Evolutionary conservation across 2,113 vertebrate species (phyloP).

Genomic region (Dendrocopos noguchii): DNA sequence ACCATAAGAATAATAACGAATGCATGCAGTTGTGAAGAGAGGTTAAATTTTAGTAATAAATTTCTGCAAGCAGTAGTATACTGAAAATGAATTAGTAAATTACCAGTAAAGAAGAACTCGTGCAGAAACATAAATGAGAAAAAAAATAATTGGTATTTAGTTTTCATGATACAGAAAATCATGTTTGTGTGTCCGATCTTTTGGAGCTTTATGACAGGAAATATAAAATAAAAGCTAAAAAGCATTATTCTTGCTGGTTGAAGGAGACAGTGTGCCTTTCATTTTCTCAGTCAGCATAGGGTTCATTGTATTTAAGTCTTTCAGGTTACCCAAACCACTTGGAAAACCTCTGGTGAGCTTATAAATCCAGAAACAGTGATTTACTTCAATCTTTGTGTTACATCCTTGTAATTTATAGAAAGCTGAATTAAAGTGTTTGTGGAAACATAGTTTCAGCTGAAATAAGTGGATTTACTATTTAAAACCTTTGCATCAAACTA

Average conservation of each 20-base stretch:
- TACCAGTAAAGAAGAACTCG: neutral
- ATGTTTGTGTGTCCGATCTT: neutral
- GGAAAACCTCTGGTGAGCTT: no score
- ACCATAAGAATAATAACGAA: neutral
- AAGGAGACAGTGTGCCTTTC: no score
- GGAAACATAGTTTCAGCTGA: neutral
- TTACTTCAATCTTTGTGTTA: neutral
- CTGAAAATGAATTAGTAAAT: neutral
- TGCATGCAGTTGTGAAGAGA: neutral
- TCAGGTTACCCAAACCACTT: no score
- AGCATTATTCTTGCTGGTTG: no score
- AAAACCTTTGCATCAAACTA: neutral
- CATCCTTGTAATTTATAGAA: neutral
- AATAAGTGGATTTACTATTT: neutral
- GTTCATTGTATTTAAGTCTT: no score
- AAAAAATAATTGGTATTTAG: neutral
- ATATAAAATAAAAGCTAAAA: no score
- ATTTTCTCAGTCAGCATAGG: no score
- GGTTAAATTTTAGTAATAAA: neutral
- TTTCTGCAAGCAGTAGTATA: neutral
- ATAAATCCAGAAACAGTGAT: neutral
- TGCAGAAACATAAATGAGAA: neutral
- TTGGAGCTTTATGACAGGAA: no score
- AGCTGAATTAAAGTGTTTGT: neutral
- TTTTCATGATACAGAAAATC: neutral